Evolutionary conservation across 2,888 invertebrate genomes (phyloP).

Genomic region (Drosophila acutilabella): DNA sequence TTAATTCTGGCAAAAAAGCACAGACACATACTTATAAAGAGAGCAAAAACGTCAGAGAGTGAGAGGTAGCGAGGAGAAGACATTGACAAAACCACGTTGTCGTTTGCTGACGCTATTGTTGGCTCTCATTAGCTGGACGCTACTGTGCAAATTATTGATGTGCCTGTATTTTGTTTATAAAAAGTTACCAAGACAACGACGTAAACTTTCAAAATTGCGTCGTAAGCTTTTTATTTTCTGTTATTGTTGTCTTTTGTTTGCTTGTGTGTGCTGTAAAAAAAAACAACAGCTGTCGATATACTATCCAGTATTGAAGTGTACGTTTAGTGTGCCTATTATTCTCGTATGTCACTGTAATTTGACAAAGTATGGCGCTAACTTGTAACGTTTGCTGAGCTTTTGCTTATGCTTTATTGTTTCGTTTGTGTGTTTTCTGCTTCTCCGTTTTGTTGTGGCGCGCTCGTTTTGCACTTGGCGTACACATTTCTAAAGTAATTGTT

Average conservation of each 20-base stretch:
- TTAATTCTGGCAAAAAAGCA: constrained; percentile 59
- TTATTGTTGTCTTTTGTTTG: constrained; percentile 15
- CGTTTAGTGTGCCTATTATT: constrained; percentile 29
- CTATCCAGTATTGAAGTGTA: constrained; percentile 9
- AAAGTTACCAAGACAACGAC: constrained; percentile 75
- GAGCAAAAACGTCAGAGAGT: neutral
- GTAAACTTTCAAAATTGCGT: constrained; percentile 76
- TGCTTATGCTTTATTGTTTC: constrained; percentile 30
- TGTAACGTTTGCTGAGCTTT: constrained; percentile 33
- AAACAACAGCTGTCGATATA: constrained; percentile 30
- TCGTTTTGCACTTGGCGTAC: constrained; percentile 38
- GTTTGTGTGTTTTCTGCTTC: constrained; percentile 50
- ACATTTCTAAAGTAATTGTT: constrained; percentile 2
- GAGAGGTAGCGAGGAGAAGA: neutral
- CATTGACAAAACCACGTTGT: constrained; percentile 49
- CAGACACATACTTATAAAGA: neutral
- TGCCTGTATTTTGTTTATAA: constrained; percentile 52
- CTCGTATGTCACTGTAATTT: constrained; percentile 51
- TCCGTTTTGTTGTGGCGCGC: constrained; percentile 75
- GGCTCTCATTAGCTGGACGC: constrained; percentile 33
- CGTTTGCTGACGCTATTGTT: constrained; percentile 27
- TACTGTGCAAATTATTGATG: constrained; percentile 51
- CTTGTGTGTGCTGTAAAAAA: constrained; percentile 23
- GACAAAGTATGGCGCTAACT: constrained; percentile 30
- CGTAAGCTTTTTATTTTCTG: constrained; percentile 58